Base-by-base conservation (phyloP, 1,140 invertebrate species). In the Caenorhabditis latens region DNA sequence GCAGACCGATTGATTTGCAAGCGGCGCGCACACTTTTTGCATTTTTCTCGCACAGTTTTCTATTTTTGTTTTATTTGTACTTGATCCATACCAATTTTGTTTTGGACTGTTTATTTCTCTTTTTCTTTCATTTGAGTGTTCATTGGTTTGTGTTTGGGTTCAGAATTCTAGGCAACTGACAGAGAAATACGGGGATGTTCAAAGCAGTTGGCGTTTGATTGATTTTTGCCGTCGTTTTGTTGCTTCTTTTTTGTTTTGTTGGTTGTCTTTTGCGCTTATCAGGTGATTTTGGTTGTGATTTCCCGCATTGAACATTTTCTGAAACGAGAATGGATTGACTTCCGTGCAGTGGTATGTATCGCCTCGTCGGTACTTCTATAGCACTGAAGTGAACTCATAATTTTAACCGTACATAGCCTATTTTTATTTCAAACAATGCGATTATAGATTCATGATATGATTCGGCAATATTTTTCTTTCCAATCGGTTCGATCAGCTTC, bases 1-100 rank as follows among this genome's bases (percentile, higher is more conserved):
- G 71, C 71, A 46, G 71, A 50, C 71, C 71, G 71, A 79, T 79
- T 79, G 71, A 79, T 79, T 79, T 50, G 71, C 71, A 79, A 48
- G 14, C 46, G n/a, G n/a, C 71, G 19, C 71, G 11, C 46, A 40
- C 46, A n/a, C 19, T 50, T 79, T 24, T 79, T 24, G 71, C 71
- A 79, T 32, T 13, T 14, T 11, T 46, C 4, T 21, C 71, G 71
- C 71, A 46, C 71, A 21, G n/a, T 43, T 79, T 79, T 14, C 46
- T 46, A 50, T 79, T 79, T 53, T 50, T 50, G 71, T 4, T 42
- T 19, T 79, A 53, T 79, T 50, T 79, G 71, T n/a, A 50, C 40
- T 79, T 50, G 53, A 53, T 13, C 24, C 40, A 24, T 50, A 9
- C 50, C 71, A 53, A 53, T 16, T 79, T 42, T 48, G 43, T 11